Percentiles rank a stretch among this genome's conserved stretches.
Evolutionary conservation across 1,140 invertebrate species (phyloP).

Genomic region (Anoplophora glabripennis): DNA sequence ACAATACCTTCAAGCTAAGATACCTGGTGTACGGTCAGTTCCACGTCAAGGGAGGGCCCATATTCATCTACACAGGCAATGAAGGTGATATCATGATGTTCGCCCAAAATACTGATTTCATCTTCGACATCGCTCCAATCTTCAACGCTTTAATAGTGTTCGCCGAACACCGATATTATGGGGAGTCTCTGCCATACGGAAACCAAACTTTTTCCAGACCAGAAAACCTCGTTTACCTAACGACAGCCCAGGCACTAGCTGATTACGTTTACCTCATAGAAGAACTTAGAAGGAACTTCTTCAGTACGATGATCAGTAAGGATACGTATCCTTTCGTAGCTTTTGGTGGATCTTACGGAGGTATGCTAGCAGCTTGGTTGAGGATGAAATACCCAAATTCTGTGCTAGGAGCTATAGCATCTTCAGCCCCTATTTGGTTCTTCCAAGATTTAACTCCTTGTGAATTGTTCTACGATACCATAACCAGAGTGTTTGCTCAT

Average conservation of each 20-base stretch:
- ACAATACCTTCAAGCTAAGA: constrained; percentile 71
- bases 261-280: constrained; percentile 86
- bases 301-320: constrained; percentile 31
- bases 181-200: constrained; percentile 84
- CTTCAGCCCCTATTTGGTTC: constrained; percentile 92
- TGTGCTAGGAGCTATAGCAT: constrained; percentile 83
- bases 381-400: constrained; percentile 94
- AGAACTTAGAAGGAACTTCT: constrained; percentile 53
- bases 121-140: constrained; percentile 84
- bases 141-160: constrained; percentile 86
- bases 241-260: constrained; percentile 90
- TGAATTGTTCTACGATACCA: constrained; percentile 71
- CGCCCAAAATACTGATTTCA: constrained; percentile 90
- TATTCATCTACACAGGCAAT: constrained; percentile 98
- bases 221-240: constrained; percentile 75
- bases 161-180: constrained; percentile 91
- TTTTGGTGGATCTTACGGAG: constrained; percentile 95
- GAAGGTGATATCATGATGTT: constrained; percentile 91
- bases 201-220: constrained; percentile 67
- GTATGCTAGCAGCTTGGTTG: constrained; percentile 95
- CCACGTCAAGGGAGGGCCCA: constrained; percentile 67
- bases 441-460: constrained; percentile 80
- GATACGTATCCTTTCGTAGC: constrained; percentile 70
- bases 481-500: constrained; percentile 71
- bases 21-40: constrained; percentile 79